Evolutionary conservation across 2,797 vertebrate species (phyloP).

Genomic region (Pipistrellus nathusii): DNA sequence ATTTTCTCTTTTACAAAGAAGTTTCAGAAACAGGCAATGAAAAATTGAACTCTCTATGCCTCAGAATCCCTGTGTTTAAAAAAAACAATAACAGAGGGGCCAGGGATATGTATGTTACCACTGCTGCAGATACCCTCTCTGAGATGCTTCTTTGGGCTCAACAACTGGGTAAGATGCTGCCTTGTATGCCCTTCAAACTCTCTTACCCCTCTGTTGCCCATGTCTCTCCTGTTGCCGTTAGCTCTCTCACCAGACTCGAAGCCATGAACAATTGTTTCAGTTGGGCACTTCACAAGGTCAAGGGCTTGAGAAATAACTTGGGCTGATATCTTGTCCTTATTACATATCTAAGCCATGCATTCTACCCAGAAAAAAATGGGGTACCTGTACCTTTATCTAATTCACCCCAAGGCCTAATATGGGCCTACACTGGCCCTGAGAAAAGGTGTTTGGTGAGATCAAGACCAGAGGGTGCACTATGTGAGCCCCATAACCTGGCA

Average conservation of each 20-base stretch:
- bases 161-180: neutral
- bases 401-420: neutral
- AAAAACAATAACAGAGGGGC: neutral
- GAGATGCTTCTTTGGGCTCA: neutral
- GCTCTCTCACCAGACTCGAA: neutral
- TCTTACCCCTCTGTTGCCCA: rapidly evolving
- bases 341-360: neutral
- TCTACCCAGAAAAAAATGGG: neutral
- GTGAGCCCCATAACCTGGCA: neutral
- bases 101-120: neutral
- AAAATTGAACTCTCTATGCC: neutral
- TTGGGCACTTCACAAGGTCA: neutral
- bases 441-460: neutral
- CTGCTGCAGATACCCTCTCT: neutral
- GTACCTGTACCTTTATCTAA: neutral
- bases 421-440: neutral
- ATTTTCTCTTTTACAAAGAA: conserved; percentile 35
- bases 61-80: conserved; percentile 17
- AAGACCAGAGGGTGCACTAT: neutral
- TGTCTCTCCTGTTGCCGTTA: neutral
- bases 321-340: neutral
- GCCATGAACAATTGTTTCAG: neutral
- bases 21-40: conserved; percentile 45
- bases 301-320: neutral
- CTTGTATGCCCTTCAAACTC: neutral